phyloP scores from a whole-genome alignment of 2,888 invertebrate genomes.

The Drosophila pseudotakahashii region DNA sequence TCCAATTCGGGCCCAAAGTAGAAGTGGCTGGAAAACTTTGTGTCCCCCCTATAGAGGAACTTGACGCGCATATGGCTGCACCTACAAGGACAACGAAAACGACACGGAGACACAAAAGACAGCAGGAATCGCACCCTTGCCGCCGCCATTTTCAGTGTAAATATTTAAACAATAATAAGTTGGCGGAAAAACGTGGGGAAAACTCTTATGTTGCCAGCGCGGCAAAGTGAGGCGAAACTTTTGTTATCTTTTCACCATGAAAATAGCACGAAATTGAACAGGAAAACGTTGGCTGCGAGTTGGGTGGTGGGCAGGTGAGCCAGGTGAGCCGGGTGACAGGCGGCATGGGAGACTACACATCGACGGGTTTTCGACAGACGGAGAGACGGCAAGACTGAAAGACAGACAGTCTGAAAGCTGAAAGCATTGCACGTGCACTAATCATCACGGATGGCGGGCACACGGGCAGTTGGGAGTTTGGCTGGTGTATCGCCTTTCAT shows the following conservation, averaged over 20 bases:
- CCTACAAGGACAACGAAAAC: conserved; percentile 28
- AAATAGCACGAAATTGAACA: conserved; percentile 66
- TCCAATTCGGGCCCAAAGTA: conserved; percentile 18
- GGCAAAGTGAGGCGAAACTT: conserved; percentile 64
- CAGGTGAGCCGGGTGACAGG: conserved; percentile 26
- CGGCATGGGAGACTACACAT: conserved; percentile 33
- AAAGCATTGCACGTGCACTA: conserved; percentile 60
- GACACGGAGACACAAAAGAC: conserved; percentile 15
- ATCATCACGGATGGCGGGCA: conserved; percentile 40
- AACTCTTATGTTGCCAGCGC: conserved; percentile 61
- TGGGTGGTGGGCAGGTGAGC: neutral
- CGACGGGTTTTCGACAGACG: conserved; percentile 14
- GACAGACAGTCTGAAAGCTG: conserved; percentile 38
- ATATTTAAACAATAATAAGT: conserved; percentile 80
- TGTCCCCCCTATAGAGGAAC: conserved; percentile 22
- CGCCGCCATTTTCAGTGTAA: conserved; percentile 63
- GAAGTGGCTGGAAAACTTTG: conserved; percentile 56
- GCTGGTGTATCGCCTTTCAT: conserved; percentile 71
- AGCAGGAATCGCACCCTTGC: conserved; percentile 37
- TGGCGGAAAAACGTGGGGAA: conserved; percentile 75
- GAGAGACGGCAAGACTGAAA: too few relatives aligned
- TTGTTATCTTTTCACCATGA: conserved; percentile 76
- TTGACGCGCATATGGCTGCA: conserved; percentile 65
- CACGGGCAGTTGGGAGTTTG: conserved; percentile 4
- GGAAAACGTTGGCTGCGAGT: conserved; percentile 21